Conservation (phyloP, 1,140 invertebrate species). For the Trachelipus rathkii region DNA sequence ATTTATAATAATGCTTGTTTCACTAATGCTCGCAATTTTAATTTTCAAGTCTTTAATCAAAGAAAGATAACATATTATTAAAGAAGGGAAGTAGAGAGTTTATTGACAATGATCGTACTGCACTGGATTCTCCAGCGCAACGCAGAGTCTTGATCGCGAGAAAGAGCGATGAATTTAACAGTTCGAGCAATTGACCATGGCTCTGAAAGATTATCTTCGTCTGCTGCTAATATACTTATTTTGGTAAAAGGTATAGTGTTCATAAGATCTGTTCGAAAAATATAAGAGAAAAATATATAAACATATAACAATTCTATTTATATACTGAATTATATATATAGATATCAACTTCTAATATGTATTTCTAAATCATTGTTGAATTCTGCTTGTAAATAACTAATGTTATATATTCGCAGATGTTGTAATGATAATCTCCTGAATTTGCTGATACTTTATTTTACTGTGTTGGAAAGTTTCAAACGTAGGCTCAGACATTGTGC, state of each 20-base stretch:
- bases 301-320: not conserved
- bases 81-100: conserved; percentile 61
- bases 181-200: conserved; percentile 68
- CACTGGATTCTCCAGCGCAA: conserved; percentile 76
- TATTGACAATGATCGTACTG: conserved; percentile 72
- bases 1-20: conserved; percentile 26
- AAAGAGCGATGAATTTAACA: conserved; percentile 71
- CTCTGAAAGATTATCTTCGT: conserved; percentile 61
- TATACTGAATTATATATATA: not conserved
- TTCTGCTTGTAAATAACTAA: not conserved
- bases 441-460: conserved; percentile 71
- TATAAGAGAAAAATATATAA: too few relatives aligned
- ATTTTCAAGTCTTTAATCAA: conserved; percentile 64
- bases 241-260: conserved; percentile 45
- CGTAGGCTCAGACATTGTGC: conserved; percentile 69
- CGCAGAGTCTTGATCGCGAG: conserved; percentile 79
- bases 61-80: conserved; percentile 78
- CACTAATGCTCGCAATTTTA: conserved; percentile 47
- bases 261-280: too few relatives aligned
- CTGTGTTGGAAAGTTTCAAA: conserved; percentile 66
- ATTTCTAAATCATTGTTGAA: not conserved
- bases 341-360: not conserved
- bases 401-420: conserved; percentile 60
- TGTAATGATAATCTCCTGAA: conserved; percentile 90
- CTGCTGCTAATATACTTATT: conserved; percentile 52